Evolutionary conservation across 2,797 vertebrate genomes (phyloP).

Genomic region (Phylloscopus collybita): DNA sequence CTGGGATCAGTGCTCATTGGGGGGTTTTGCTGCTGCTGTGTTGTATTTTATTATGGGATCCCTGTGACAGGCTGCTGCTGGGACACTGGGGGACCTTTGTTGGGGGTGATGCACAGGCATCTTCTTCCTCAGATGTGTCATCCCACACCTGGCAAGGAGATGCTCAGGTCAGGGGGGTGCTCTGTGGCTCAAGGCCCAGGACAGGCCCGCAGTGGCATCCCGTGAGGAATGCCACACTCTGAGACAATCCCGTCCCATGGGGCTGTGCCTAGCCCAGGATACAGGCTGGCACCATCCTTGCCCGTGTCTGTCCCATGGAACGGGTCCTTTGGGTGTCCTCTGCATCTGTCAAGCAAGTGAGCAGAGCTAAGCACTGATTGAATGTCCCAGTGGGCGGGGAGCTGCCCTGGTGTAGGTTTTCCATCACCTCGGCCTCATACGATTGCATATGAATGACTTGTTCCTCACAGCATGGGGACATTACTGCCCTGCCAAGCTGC

Average conservation of each 20-base stretch:
- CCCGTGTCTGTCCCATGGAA: accelerated
- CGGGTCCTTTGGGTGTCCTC: background rate
- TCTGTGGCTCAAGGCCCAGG: background rate
- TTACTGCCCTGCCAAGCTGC: background rate
- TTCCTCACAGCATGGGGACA: background rate
- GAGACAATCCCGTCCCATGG: background rate
- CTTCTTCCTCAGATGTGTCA: background rate
- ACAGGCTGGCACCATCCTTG: background rate
- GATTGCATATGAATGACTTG: slow-evolving; percentile 44
- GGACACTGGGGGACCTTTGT: too few species aligned
- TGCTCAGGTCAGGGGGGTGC: background rate
- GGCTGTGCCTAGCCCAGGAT: background rate
- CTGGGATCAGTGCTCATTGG: accelerated
- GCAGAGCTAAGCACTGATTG: slow-evolving; percentile 29
- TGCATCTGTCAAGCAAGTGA: background rate
- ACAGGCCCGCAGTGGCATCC: accelerated
- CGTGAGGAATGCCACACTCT: accelerated
- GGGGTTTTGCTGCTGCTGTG: background rate
- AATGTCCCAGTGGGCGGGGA: accelerated
- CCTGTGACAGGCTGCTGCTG: background rate
- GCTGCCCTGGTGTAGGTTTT: slow-evolving; percentile 8
- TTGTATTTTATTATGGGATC: background rate
- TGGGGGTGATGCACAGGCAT: accelerated
- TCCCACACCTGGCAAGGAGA: background rate
- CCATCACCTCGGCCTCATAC: background rate